These are phyloP conservation scores for Selenia dentaria DNA, from an alignment of 2,888 invertebrate species.

Conservation along the genomic window DNA sequence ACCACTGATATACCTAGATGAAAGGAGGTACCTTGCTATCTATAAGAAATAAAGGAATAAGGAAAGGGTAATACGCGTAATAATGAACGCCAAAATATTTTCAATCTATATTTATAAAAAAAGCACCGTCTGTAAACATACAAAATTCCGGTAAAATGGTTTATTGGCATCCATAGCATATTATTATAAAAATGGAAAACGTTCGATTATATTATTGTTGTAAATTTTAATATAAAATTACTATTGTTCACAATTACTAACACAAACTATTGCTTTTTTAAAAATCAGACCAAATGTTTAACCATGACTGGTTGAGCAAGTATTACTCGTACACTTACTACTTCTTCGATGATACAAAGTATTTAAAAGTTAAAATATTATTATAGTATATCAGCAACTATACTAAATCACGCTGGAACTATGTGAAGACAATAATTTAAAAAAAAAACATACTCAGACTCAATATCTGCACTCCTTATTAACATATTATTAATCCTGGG, in stretches of 20 bases:
- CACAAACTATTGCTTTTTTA: slow-evolving; percentile 47
- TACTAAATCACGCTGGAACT: slow-evolving; percentile 17
- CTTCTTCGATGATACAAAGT: slow-evolving; percentile 51
- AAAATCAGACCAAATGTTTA: slow-evolving; percentile 44
- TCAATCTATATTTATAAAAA: slow-evolving; percentile 75
- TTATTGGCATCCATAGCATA: slow-evolving; percentile 73
- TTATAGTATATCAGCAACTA: slow-evolving; percentile 37
- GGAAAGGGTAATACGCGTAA: too few species aligned
- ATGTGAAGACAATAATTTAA: too few species aligned
- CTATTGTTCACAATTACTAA: slow-evolving; percentile 49
- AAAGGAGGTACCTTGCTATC: too few species aligned
- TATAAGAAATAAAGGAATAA: too few species aligned
- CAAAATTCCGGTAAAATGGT: slow-evolving; percentile 73
- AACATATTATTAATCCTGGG: slow-evolving; percentile 18
- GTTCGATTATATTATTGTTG: slow-evolving; percentile 42
- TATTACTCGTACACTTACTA: slow-evolving; percentile 47
- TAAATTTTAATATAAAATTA: slow-evolving; percentile 69
- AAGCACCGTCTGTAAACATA: slow-evolving; percentile 84
- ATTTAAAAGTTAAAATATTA: slow-evolving; percentile 38
- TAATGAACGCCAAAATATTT: too few species aligned
- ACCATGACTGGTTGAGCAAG: slow-evolving; percentile 70
- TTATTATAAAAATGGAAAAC: slow-evolving; percentile 71
- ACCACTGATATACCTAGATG: too few species aligned
- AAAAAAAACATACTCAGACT: slow-evolving; percentile 36
- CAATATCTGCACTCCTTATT: slow-evolving; percentile 64